phyloP scores from a whole-genome alignment of 23 tunicate genomes.

The Trididemnum nubilum region DNA sequence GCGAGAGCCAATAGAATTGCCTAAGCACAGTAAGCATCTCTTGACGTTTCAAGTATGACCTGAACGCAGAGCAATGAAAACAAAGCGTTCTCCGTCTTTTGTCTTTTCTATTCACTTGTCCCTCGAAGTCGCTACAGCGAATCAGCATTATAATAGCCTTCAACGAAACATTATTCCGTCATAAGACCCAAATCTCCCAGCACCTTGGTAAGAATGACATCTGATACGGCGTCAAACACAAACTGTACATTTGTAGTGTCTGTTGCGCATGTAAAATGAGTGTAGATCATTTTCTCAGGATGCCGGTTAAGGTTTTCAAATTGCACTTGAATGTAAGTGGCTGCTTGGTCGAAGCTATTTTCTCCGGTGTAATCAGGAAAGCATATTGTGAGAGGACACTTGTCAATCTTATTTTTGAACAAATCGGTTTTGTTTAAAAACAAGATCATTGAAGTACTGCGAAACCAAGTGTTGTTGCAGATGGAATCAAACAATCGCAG shows the following conservation, averaged over 20 bases:
- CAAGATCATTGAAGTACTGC: slow-evolving; percentile 70
- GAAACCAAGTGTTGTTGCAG: slow-evolving; percentile 88
- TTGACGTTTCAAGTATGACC: too few relatives aligned
- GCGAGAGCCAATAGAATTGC: too few relatives aligned
- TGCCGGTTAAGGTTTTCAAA: slow-evolving; percentile 68
- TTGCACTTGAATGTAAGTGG: slow-evolving; percentile 55
- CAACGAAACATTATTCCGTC: slow-evolving; percentile 31
- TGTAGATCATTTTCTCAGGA: slow-evolving; percentile 69
- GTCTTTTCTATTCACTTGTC: too few relatives aligned
- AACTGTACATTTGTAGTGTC: slow-evolving; percentile 92
- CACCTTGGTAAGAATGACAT: slow-evolving; percentile 80
- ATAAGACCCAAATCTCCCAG: slow-evolving; percentile 69
- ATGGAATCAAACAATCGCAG: slow-evolving; percentile 84
- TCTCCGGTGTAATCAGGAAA: slow-evolving; percentile 75
- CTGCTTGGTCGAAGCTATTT: slow-evolving; percentile 71
- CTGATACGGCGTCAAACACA: slow-evolving; percentile 89
- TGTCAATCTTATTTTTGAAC: slow-evolving; percentile 54
- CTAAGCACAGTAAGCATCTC: too few relatives aligned
- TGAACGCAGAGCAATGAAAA: too few relatives aligned
- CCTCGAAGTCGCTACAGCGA: neutral
- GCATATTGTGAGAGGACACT: slow-evolving; percentile 58
- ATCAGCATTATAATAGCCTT: neutral
- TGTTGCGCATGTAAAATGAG: slow-evolving; percentile 93
- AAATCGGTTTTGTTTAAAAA: slow-evolving; percentile 82
- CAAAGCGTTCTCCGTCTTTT: too few relatives aligned